Conservation (phyloP, 2,113 vertebrate genomes). For the Chlamydotis undulata region DNA sequence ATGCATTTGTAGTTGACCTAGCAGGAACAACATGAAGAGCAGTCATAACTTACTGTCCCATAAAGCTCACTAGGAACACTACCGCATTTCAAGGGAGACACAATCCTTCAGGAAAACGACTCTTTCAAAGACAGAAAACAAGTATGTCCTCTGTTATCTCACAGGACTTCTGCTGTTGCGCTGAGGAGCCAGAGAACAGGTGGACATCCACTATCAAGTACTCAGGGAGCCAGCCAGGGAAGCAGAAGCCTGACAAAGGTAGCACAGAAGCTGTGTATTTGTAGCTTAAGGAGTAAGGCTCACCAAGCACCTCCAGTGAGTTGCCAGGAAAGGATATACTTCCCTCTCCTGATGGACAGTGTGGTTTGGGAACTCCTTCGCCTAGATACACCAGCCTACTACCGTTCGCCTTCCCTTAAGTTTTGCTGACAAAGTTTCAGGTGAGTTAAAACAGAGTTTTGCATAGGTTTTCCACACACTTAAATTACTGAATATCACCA, state of each 20-base stretch:
- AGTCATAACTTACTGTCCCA: neutral
- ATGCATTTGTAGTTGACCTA: slow-evolving; percentile 95
- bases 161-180: neutral
- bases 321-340: neutral
- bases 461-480: neutral
- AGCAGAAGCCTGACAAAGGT: neutral
- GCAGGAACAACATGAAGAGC: neutral
- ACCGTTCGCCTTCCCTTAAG: neutral
- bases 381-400: neutral
- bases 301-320: neutral
- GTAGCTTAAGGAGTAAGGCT: neutral
- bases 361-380: neutral
- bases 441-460: neutral
- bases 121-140: neutral
- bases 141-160: neutral
- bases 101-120: neutral
- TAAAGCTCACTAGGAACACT: neutral
- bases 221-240: neutral
- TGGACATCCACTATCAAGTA: neutral
- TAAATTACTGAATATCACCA: neutral
- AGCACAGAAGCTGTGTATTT: neutral
- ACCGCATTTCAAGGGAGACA: neutral
- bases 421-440: neutral
- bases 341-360: neutral
- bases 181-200: neutral